Conservation (phyloP, 1,140 invertebrate species). For the Drosophila ercepeae region DNA sequence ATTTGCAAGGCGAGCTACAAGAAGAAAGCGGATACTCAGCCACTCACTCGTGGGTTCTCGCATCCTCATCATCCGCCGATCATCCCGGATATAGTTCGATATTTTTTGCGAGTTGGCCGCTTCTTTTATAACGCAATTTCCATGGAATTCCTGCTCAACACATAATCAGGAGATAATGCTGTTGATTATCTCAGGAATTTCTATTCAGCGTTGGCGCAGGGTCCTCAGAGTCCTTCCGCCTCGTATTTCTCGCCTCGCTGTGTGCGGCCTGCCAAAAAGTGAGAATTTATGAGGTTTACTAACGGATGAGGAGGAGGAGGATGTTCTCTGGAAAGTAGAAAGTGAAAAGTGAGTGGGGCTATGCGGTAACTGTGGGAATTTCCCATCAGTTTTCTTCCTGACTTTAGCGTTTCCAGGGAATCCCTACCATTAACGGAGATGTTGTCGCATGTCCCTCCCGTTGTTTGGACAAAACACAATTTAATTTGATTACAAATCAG, state of each 20-base stretch:
- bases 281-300: slow-evolving; percentile 46
- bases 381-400: slow-evolving; percentile 35
- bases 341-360: slow-evolving; percentile 29
- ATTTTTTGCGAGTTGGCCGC: slow-evolving; percentile 56
- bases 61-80: slow-evolving; percentile 70
- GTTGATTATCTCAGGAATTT: slow-evolving; percentile 79
- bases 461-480: slow-evolving; percentile 55
- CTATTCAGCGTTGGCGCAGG: slow-evolving; percentile 58
- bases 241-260: slow-evolving; percentile 56
- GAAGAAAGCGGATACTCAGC: slow-evolving; percentile 72
- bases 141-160: slow-evolving; percentile 64
- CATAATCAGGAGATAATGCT: slow-evolving; percentile 75
- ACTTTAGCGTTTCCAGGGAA: slow-evolving; percentile 26
- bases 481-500: slow-evolving; percentile 70
- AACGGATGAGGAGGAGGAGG: slow-evolving; percentile 1
- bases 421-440: slow-evolving; percentile 13
- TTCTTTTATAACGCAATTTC: slow-evolving; percentile 69
- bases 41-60: slow-evolving; percentile 66
- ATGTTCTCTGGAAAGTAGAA: slow-evolving; percentile 23
- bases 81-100: slow-evolving; percentile 81
- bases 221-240: slow-evolving; percentile 59
- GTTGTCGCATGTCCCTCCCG: slow-evolving; percentile 36
- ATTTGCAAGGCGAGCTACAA: slow-evolving; percentile 56
- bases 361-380: slow-evolving; percentile 39
- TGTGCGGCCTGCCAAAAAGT: slow-evolving; percentile 64